Base-by-base conservation (phyloP, 2,113 vertebrate genomes). In the Kryptolebias marmoratus region DNA sequence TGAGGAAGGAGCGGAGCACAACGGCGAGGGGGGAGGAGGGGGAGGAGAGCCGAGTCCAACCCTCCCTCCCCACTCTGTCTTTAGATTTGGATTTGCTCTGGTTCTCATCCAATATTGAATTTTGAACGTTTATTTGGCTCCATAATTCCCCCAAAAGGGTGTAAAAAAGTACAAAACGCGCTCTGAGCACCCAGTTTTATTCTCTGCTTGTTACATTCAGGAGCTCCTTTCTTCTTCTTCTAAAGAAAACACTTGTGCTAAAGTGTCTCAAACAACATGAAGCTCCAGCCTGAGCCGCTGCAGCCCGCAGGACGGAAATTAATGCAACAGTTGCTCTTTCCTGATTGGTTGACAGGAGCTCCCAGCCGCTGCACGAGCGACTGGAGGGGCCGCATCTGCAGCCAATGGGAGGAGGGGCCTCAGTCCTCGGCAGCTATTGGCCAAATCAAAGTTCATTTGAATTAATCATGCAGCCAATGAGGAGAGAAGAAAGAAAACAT, bases 271-370 rank as follows among this genome's bases (percentile, higher is more conserved):
- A 36, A 7, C 32, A 36, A 7, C 32, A 10, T 42, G 39, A 10
- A 42, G 9, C 53, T 22, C 22, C 9, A 28, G 52, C 10, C 11
- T 2, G 22, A 3, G 1, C 1, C 52, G 28, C 52, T 16, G 50
- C 5, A 10, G 22, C 32, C 79, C 36, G 71, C 71, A 56, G 75
- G 53, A 31, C 32, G 6, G 49, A 10, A 11, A 11, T 50, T 74
- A 36, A 83, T 80, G 86, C 90, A 91, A 89, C 88, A 91, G 90
- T 88, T 90, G 83, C 80, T 68, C 60, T 32, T 7, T 32, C 44
- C 66, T 67, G 4, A 91, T 89, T 90, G 90, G 90, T 60, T 56
- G 49, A 71, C 28, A 57, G 64, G 31, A 10, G 55, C 30, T 16
- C 70, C 81, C 79, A 86, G 68, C 64, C 11, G 16, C 67, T 48